Conservation (phyloP, 2,888 invertebrate species). For the Poecilobothrus nobilitatus region DNA sequence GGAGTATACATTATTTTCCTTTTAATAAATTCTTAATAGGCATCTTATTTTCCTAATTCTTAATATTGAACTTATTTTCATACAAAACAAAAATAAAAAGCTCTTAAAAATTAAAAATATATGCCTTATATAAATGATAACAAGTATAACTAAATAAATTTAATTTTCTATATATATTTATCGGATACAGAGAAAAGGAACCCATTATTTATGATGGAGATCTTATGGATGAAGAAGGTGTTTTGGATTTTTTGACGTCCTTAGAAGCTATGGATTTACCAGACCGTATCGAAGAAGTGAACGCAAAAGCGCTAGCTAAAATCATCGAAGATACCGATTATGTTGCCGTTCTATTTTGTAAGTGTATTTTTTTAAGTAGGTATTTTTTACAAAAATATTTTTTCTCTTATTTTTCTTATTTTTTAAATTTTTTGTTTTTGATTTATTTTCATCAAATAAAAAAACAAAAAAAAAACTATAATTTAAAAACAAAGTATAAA, state of each 20-base stretch:
- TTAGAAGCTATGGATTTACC: conserved; percentile 91
- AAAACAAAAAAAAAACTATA: neutral
- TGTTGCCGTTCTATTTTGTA: conserved; percentile 89
- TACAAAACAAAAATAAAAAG: too few species aligned
- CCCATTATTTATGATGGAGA: conserved; percentile 96
- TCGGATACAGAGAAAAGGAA: conserved; percentile 67
- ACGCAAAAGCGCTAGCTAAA: conserved; percentile 78
- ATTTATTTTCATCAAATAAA: conserved; percentile 13
- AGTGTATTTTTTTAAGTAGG: conserved; percentile 48
- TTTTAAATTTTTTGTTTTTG: conserved; percentile 16
- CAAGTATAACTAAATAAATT: too few species aligned
- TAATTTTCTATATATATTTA: too few species aligned
- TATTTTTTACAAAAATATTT: neutral
- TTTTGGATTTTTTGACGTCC: conserved; percentile 86
- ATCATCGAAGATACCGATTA: conserved; percentile 87
- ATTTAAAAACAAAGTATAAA: neutral
- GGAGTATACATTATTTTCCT: too few species aligned
- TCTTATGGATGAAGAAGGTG: conserved; percentile 90
- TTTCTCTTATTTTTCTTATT: neutral
- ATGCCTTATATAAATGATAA: too few species aligned
- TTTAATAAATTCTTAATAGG: too few species aligned
- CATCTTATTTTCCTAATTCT: too few species aligned
- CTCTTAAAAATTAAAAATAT: too few species aligned
- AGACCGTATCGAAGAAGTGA: conserved; percentile 91
- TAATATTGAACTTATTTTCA: too few species aligned